Evolutionary conservation across 2,113 vertebrate genomes (phyloP), one percentile per base, ranked within the genome.

Genomic region (Columba janthina): DNA sequence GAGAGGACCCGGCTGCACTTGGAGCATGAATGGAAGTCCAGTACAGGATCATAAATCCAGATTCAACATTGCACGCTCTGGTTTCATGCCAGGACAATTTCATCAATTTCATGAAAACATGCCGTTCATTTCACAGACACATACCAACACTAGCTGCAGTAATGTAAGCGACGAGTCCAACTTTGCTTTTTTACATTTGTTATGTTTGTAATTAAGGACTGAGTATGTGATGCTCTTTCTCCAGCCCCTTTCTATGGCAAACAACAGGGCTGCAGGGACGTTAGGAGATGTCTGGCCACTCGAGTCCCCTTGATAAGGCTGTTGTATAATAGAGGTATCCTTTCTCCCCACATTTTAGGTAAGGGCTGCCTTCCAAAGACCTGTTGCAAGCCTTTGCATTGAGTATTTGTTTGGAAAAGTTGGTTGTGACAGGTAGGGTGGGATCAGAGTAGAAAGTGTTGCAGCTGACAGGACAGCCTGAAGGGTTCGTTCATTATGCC

Each of bases 281-380:
- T 46, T 32, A 77, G 20, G 9, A 75, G 32, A 24, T 15, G 0
- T 58, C 5, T 11, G n/a, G 19, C 11, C 8, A 83, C 40, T 79
- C 53, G 51, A 77, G 34, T 13, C 42, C 26, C 56, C 5, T 54
- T 38, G 15, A 16, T 42, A 46, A 26, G 32, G 32, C n/a, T 20
- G 11, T 11, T 25, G 28, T 12, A 46, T 46, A 46, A 46, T 19
- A 76, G 28, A 8, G 57, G 15, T 1, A 0, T 5, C 15, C 8
- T 53, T 78, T 9, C 64, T 69, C 13, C 73, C 29, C 0, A 0
- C 38, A 15, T 13, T 60, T 1, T 17, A 48, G 57, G 21, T 8
- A 15, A 12, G 18, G 25, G 12, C 15, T 28, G 28, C 17, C n/a
- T 56, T 72, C 65, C 29, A 12, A 84, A 65, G 57, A 75, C 11